phyloP scores from a whole-genome alignment of 2,888 invertebrate species.

The Troides helena region DNA sequence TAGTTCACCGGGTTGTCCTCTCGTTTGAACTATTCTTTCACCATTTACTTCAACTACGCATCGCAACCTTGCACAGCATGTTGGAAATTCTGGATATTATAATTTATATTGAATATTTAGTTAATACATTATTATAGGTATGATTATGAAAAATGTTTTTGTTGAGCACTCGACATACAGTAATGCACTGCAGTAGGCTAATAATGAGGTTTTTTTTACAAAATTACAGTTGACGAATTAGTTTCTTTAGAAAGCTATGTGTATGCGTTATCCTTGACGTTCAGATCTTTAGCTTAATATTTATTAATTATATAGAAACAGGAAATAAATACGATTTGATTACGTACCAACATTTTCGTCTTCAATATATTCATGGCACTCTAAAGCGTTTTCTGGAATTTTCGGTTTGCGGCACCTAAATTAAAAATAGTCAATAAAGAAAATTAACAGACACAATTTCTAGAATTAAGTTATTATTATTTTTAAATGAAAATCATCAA shows the following conservation, averaged over 20 bases:
- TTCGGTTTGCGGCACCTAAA: constrained; percentile 72
- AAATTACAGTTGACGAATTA: too few species aligned
- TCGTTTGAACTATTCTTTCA: constrained; percentile 71
- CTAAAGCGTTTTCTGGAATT: constrained; percentile 74
- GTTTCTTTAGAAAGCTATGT: too few species aligned
- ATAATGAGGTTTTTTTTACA: too few species aligned
- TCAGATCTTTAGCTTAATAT: too few species aligned
- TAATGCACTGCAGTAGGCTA: too few species aligned
- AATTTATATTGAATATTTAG: background rate
- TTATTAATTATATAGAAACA: too few species aligned
- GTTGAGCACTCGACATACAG: too few species aligned
- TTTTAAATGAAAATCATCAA: too few species aligned
- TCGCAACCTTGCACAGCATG: constrained; percentile 69
- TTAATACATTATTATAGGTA: background rate
- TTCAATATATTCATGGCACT: constrained; percentile 76
- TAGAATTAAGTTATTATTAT: too few species aligned
- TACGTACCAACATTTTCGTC: constrained; percentile 73
- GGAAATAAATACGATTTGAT: background rate
- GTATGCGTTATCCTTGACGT: too few species aligned
- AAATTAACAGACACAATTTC: background rate
- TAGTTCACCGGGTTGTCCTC: constrained; percentile 73
- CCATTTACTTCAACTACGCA: constrained; percentile 74
- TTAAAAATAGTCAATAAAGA: constrained; percentile 8
- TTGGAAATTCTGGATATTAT: constrained; percentile 62
- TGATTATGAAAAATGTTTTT: too few species aligned